Conservation (phyloP, 2,797 vertebrate species). For the Helostoma temminkii region DNA sequence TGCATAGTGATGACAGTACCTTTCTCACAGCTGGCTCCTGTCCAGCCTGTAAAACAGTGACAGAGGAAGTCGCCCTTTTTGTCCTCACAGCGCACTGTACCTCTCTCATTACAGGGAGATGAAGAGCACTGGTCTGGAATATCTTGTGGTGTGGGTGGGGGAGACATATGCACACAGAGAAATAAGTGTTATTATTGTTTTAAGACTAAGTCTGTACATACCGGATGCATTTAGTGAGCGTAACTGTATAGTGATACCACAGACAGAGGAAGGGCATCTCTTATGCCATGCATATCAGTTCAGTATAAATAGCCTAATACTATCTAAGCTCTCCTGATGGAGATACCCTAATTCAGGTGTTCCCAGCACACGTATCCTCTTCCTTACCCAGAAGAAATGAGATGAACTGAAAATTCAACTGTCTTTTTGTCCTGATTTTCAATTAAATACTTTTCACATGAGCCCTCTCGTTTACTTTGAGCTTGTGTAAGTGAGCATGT, state of each 20-base stretch:
- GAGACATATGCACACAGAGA: conserved; percentile 29
- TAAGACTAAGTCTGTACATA: conserved; percentile 20
- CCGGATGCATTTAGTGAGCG: conserved; percentile 12
- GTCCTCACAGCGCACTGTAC: conserved; percentile 90
- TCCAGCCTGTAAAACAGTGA: conserved; percentile 92
- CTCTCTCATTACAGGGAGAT: conserved; percentile 87
- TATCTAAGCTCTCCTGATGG: conserved; percentile 54
- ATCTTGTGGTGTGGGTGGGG: conserved; percentile 78
- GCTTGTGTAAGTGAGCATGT: conserved; percentile 29
- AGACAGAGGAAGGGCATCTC: conserved; percentile 64
- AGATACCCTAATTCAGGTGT: conserved; percentile 55
- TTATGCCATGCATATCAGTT: conserved; percentile 54
- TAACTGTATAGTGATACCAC: conserved; percentile 46
- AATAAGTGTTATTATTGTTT: conserved; percentile 21
- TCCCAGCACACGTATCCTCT: conserved; percentile 33
- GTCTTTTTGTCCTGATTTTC: conserved; percentile 18
- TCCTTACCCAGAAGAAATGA: conserved; percentile 15
- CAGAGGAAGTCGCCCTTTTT: conserved; percentile 92
- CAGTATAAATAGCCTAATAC: conserved; percentile 75
- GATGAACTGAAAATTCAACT: conserved; percentile 32
- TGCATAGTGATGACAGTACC: conserved; percentile 80
- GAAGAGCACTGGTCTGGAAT: conserved; percentile 97
- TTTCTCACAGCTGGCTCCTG: conserved; percentile 87
- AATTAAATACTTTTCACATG: conserved; percentile 31
- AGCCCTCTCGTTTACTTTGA: conserved; percentile 2